These are phyloP conservation scores for Ectemnius cavifrons DNA, from an alignment of 2,888 invertebrate genomes.

Conservation along the genomic window DNA sequence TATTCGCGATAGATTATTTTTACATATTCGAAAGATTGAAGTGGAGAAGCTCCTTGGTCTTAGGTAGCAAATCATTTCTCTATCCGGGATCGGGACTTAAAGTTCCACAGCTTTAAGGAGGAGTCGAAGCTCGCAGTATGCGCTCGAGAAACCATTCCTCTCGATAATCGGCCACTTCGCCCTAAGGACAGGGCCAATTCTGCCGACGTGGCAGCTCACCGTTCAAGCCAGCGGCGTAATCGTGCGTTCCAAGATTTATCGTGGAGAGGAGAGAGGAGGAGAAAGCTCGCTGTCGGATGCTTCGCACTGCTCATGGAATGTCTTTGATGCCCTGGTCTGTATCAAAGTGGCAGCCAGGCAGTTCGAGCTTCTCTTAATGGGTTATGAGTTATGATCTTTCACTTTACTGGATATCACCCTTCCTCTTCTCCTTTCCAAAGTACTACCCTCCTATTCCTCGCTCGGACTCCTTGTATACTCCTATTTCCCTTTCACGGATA, in stretches of 20 bases:
- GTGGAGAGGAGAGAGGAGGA: slow-evolving; percentile 30
- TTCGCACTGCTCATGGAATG: slow-evolving; percentile 64
- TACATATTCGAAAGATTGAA: slow-evolving; percentile 15
- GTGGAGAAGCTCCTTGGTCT: slow-evolving; percentile 2
- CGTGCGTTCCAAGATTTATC: slow-evolving; percentile 67
- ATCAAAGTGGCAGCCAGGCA: slow-evolving; percentile 73
- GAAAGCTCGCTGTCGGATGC: slow-evolving; percentile 43
- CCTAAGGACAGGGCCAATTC: slow-evolving; percentile 47
- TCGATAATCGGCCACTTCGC: slow-evolving; percentile 57
- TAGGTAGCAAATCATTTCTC: slow-evolving; percentile 46
- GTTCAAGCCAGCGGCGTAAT: slow-evolving; percentile 48
- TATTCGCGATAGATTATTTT: slow-evolving; percentile 35
- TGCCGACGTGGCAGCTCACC: slow-evolving; percentile 56
- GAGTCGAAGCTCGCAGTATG: background rate
- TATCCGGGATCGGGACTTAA: slow-evolving; percentile 18
- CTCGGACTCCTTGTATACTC: slow-evolving; percentile 11
- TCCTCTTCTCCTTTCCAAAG: slow-evolving; percentile 4
- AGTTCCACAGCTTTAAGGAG: slow-evolving; percentile 16
- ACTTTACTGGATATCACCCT: slow-evolving; percentile 41
- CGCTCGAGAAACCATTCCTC: slow-evolving; percentile 55
- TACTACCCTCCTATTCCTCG: background rate
- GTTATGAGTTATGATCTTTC: slow-evolving; percentile 74
- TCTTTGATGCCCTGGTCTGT: slow-evolving; percentile 74
- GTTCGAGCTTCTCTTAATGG: slow-evolving; percentile 73
- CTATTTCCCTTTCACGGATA: slow-evolving; percentile 39